These are phyloP conservation scores for Hydrolagus affinis DNA, from an alignment of 2,113 vertebrate species.

Conservation along the genomic window DNA sequence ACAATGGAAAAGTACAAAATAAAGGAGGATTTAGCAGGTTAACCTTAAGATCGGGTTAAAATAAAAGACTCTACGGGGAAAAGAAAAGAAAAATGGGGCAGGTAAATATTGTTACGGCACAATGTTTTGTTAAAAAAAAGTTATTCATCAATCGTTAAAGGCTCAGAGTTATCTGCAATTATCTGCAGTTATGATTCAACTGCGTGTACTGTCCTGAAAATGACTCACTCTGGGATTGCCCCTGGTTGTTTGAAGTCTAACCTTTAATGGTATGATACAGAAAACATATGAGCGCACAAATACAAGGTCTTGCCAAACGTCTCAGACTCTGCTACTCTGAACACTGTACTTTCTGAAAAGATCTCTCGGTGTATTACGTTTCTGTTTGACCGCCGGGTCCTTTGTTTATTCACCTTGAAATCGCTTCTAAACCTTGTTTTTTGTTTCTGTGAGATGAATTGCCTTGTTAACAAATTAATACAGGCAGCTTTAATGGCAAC, in stretches of 20 bases:
- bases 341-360: not conserved
- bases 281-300: not conserved
- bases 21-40: not conserved
- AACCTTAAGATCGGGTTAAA: not conserved
- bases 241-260: conserved; percentile 16
- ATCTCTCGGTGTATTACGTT: no score
- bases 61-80: not conserved
- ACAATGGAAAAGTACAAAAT: not conserved
- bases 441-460: not conserved
- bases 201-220: conserved; percentile 9
- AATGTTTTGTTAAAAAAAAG: no score
- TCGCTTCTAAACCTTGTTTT: no score
- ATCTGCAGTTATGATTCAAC: not conserved
- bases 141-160: not conserved
- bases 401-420: not conserved
- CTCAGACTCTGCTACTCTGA: not conserved
- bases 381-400: not conserved
- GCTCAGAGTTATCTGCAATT: not conserved
- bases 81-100: no score
- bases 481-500: not conserved
- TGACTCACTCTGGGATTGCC: not conserved
- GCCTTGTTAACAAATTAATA: not conserved
- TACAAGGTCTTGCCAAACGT: not conserved
- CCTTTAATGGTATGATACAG: not conserved
- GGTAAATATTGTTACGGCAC: not conserved